These are phyloP conservation scores for Apodemus speciosus DNA, from an alignment of 2,113 vertebrate species.

Conservation along the genomic window DNA sequence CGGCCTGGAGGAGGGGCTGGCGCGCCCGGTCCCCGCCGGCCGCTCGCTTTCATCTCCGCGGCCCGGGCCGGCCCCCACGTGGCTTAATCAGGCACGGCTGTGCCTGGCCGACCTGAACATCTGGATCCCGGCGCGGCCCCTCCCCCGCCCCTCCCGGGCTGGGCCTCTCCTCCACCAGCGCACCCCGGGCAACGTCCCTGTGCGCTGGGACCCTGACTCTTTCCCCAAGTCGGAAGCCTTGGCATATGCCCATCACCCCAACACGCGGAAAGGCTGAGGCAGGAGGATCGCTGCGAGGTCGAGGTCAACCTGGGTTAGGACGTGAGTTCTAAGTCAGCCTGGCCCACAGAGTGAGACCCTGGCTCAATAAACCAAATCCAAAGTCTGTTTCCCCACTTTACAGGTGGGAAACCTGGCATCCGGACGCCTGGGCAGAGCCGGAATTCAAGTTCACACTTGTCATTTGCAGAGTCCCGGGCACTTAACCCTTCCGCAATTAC, in stretches of 20 bases:
- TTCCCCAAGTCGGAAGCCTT: not conserved
- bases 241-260: not conserved
- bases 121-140: slow-evolving; percentile 73
- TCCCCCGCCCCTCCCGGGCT: slow-evolving; percentile 55
- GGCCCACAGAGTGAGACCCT: not conserved
- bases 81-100: slow-evolving; percentile 82
- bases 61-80: slow-evolving; percentile 74
- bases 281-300: not conserved
- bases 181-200: not conserved
- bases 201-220: not conserved
- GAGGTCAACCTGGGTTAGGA: no score
- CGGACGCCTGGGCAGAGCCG: not conserved
- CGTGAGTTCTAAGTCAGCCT: not conserved
- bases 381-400: not conserved
- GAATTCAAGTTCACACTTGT: slow-evolving; percentile 56
- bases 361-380: not conserved
- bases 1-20: slow-evolving; percentile 15
- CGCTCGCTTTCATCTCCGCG: slow-evolving; percentile 74
- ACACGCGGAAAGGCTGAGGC: not conserved
- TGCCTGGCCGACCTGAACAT: slow-evolving; percentile 76
- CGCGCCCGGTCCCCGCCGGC: slow-evolving; percentile 26
- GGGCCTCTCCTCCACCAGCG: slow-evolving; percentile 36
- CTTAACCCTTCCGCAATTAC: not conserved
- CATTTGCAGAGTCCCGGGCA: not conserved
- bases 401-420: slow-evolving; percentile 31